Base-by-base conservation (phyloP, 2,888 invertebrate species). In the Molorchus minor region DNA sequence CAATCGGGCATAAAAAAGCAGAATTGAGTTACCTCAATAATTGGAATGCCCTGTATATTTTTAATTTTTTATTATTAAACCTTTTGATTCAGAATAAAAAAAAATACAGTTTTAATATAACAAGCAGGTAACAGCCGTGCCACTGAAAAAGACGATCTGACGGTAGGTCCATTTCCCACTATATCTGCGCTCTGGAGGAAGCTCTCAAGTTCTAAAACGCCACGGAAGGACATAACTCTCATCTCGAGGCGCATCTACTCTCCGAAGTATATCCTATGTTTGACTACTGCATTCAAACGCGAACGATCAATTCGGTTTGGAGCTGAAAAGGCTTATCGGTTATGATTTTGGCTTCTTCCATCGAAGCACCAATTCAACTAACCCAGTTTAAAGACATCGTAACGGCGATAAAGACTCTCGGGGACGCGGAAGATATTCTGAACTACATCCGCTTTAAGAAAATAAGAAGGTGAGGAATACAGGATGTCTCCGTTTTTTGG, bases 291-390 rank as follows among this genome's bases (percentile, higher is more conserved):
- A 43, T 35, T 55, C 38, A 21, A 52, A 38, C 55, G 15, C 19
- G 55, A 19, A 38, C 55, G 45, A 38, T 45, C 55, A 40, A 45
- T 55, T 55, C 21, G 36, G 55, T 29, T 45, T 13, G 38, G 59
- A 63, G 64, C 61, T 64, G 64, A 67, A 67, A 66, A 64, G 62
- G 63, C 62, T 66, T 68, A 68, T 68, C 71, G 68, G 66, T 69
- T 71, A 70, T 68, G 69, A 71, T 71, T 67, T 68, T 67, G 63
- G 68, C 61, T 69, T 65, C 64, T 63, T 53, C 64, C 55, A 58
- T 65, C 62, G 56, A 68, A 71, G 68, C 64, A 64, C 65, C 71
- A 67, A 69, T 70, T 70, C 70, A 68, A 68, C 64, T 70, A 71
- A 71, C 70, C 70, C 64, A 69, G 63, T 69, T 71, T 64, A 56